A percentile compares a stretch with the other conserved stretches of the same genome.
phyloP scores from a whole-genome alignment of 2,797 vertebrate species.

The Lindbergichthys nudifrons region DNA sequence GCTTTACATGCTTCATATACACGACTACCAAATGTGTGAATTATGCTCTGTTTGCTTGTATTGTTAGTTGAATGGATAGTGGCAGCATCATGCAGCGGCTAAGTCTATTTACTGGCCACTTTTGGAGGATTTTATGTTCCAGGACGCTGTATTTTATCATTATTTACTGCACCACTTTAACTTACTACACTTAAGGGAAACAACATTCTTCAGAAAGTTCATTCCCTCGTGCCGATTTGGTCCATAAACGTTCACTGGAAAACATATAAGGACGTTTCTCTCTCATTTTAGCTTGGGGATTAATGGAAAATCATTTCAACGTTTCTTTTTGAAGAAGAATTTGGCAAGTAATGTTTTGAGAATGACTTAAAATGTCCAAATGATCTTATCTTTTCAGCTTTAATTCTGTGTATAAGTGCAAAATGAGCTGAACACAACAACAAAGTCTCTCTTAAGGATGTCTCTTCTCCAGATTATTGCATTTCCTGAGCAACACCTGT shows the following conservation, averaged over 20 bases:
- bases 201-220: constrained; percentile 45
- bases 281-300: constrained; percentile 48
- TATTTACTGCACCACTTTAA: constrained; percentile 33
- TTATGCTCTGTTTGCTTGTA: background rate
- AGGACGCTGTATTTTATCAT: constrained; percentile 4
- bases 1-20: background rate
- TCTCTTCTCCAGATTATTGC: constrained; percentile 11
- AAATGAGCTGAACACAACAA: background rate
- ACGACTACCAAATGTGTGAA: background rate
- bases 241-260: constrained; percentile 42
- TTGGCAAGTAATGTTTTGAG: background rate
- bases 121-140: constrained; percentile 6
- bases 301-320: background rate
- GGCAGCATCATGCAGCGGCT: background rate
- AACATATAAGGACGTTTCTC: constrained; percentile 47
- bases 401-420: background rate
- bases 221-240: constrained; percentile 7
- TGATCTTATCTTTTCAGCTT: background rate
- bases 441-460: background rate
- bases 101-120: background rate
- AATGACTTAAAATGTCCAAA: background rate
- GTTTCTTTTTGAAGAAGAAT: background rate
- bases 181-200: constrained; percentile 34
- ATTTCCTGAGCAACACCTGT: constrained; percentile 84
- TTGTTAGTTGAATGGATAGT: background rate